Evolutionary conservation across 2,888 invertebrate species (phyloP).

Genomic region (Drosophila austrosaltans): DNA sequence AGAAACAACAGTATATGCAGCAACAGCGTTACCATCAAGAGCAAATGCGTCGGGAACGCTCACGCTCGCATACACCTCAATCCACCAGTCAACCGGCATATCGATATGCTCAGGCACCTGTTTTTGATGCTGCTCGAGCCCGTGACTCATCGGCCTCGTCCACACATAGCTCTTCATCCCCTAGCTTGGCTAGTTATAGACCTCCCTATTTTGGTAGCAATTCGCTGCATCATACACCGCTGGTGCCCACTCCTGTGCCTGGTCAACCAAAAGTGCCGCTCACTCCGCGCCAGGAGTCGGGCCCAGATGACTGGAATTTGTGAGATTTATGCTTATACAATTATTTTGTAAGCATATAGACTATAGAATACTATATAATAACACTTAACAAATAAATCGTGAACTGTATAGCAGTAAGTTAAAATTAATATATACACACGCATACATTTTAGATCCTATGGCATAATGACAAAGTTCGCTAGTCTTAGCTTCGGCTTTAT

Average conservation of each 20-base stretch:
- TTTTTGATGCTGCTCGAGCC: slow-evolving; percentile 62
- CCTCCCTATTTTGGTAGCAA: slow-evolving; percentile 63
- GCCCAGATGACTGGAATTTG: slow-evolving; percentile 77
- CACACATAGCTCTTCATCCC: slow-evolving; percentile 64
- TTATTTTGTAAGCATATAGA: slow-evolving; percentile 38
- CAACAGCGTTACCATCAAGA: slow-evolving; percentile 53
- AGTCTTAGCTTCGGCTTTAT: slow-evolving; percentile 22
- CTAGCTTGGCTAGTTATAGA: slow-evolving; percentile 51
- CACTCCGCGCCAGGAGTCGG: slow-evolving; percentile 64
- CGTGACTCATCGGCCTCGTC: slow-evolving; percentile 72
- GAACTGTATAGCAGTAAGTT: slow-evolving; percentile 16
- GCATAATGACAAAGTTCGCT: slow-evolving; percentile 49
- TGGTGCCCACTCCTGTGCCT: slow-evolving; percentile 71
- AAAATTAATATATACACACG: slow-evolving; percentile 10
- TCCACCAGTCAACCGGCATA: slow-evolving; percentile 44
- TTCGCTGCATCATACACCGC: slow-evolving; percentile 54
- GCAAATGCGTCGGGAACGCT: slow-evolving; percentile 51
- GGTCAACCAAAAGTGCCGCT: slow-evolving; percentile 60
- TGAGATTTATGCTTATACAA: slow-evolving; percentile 69
- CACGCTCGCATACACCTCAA: slow-evolving; percentile 68
- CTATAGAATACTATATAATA: slow-evolving; percentile 34
- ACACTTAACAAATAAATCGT: slow-evolving; percentile 20
- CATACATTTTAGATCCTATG: slow-evolving; percentile 36
- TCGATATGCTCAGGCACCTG: slow-evolving; percentile 78
- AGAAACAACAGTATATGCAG: slow-evolving; percentile 54